Conservation (phyloP, 2,113 vertebrate genomes). For the Nyctereutes procyonoides region DNA sequence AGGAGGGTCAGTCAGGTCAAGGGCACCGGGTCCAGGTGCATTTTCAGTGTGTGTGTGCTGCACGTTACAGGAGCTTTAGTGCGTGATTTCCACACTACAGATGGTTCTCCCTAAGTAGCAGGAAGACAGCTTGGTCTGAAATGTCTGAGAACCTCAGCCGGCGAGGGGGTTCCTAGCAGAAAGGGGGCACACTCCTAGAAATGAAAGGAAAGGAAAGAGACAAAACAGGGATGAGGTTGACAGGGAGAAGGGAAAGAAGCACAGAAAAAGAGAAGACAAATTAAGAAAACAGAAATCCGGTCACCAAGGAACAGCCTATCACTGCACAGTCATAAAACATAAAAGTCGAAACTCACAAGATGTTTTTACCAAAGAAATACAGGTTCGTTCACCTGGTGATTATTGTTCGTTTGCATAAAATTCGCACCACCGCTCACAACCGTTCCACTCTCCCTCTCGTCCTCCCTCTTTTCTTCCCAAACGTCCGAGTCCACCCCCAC, state of each 20-base stretch:
- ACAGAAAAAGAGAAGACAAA: background rate
- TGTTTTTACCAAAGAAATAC: background rate
- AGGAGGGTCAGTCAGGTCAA: background rate
- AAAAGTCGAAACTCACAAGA: background rate
- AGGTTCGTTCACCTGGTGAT: background rate
- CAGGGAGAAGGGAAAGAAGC: background rate
- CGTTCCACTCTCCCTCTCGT: background rate
- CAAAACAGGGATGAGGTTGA: background rate
- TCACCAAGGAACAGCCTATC: background rate
- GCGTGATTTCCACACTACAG: background rate
- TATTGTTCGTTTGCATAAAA: background rate
- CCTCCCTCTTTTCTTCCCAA: background rate
- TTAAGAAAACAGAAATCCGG: background rate
- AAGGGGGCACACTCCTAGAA: background rate
- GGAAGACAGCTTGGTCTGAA: background rate
- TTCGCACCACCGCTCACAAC: background rate
- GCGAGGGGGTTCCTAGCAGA: background rate
- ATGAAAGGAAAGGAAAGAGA: background rate
- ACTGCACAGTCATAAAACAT: background rate
- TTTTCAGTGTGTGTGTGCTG: background rate
- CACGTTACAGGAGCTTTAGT: background rate
- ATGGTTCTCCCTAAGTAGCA: background rate
- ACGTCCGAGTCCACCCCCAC: background rate
- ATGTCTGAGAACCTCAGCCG: background rate
- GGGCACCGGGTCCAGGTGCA: background rate